Evolutionary conservation across 2,888 invertebrate genomes (phyloP).

Genomic region (Elysia crispata): DNA sequence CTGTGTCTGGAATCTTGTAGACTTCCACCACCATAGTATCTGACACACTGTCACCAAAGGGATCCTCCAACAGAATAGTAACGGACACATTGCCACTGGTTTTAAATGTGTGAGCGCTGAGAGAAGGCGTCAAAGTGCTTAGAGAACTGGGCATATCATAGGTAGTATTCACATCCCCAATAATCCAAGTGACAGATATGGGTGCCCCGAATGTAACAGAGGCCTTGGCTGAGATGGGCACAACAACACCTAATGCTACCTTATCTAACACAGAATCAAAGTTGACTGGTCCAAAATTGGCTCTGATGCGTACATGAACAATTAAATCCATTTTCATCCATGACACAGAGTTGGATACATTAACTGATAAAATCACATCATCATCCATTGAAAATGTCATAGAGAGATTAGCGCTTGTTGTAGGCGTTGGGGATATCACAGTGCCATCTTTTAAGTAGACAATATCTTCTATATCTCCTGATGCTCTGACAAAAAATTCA

Average conservation of each 20-base stretch:
- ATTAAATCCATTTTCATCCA: slow-evolving; percentile 37
- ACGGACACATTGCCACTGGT: slow-evolving; percentile 55
- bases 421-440: slow-evolving; percentile 14
- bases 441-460: slow-evolving; percentile 23
- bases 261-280: slow-evolving; percentile 5
- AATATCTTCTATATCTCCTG: slow-evolving; percentile 29
- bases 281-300: slow-evolving; percentile 31
- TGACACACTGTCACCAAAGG: slow-evolving; percentile 42
- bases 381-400: slow-evolving; percentile 53
- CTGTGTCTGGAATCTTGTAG: slow-evolving; percentile 51
- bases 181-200: slow-evolving; percentile 29
- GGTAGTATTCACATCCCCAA: slow-evolving; percentile 31
- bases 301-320: slow-evolving; percentile 39
- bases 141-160: background rate
- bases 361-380: slow-evolving; percentile 45
- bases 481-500: slow-evolving; percentile 13
- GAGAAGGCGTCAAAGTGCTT: background rate
- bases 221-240: slow-evolving; percentile 15
- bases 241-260: background rate
- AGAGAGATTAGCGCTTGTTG: slow-evolving; percentile 14
- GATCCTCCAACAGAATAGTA: slow-evolving; percentile 51
- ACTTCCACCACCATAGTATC: slow-evolving; percentile 52
- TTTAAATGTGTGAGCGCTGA: slow-evolving; percentile 48
- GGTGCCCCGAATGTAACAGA: background rate
- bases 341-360: slow-evolving; percentile 49